These are phyloP conservation scores for Heterohyrax brucei DNA, from an alignment of 2,797 vertebrate species.

Conservation along the genomic window DNA sequence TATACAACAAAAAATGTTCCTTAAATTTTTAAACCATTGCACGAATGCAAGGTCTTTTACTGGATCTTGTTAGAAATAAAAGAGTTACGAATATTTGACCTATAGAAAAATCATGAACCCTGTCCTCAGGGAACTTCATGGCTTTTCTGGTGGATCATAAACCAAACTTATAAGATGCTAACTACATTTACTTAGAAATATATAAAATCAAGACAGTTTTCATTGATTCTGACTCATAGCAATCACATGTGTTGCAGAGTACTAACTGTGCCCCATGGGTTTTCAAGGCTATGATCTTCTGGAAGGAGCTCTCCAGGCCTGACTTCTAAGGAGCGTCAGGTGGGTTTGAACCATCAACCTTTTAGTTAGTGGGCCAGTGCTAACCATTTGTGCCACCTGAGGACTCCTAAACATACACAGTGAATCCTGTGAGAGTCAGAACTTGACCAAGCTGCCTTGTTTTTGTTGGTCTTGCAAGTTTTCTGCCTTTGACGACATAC, in stretches of 20 bases:
- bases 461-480: not conserved
- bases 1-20: constrained; percentile 42
- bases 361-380: not conserved
- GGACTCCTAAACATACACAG: not conserved
- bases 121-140: constrained; percentile 30
- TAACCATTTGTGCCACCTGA: not conserved
- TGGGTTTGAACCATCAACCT: not conserved
- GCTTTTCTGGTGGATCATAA: not conserved
- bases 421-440: not conserved
- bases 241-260: not conserved
- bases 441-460: not conserved
- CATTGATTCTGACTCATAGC: not conserved
- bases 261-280: not conserved
- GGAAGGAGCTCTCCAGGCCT: not conserved
- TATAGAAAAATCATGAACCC: constrained; percentile 10
- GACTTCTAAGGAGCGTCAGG: not conserved
- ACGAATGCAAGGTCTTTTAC: constrained; percentile 61
- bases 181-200: constrained; percentile 55
- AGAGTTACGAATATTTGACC: constrained; percentile 52
- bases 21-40: constrained; percentile 58
- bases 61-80: constrained; percentile 74
- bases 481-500: not conserved
- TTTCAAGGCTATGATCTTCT: not conserved
- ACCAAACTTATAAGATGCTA: constrained; percentile 43
- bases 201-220: not conserved